phyloP scores from a whole-genome alignment of 1,140 invertebrate genomes.

The Drosophila guanche region DNA sequence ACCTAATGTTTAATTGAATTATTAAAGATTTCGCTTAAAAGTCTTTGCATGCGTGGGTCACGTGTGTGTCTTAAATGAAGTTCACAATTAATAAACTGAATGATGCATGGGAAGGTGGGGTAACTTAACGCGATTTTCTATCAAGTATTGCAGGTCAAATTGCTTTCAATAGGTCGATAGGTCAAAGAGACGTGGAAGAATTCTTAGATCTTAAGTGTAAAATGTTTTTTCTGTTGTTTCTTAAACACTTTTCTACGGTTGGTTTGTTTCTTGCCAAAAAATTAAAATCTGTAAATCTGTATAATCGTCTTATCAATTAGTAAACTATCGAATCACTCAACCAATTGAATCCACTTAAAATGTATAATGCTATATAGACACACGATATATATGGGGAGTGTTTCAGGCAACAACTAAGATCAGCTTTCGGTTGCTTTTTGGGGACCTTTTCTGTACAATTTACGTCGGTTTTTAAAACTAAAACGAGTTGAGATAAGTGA shows the following conservation, averaged over 20 bases:
- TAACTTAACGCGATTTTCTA: slow-evolving; percentile 6
- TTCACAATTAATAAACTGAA: slow-evolving; percentile 13
- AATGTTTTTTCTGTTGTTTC: neutral
- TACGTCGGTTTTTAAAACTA: slow-evolving; percentile 26
- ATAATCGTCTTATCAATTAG: no score
- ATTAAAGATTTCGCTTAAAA: slow-evolving; percentile 19
- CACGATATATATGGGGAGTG: no score
- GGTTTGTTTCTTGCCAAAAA: neutral
- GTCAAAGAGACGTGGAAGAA: neutral
- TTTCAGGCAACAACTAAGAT: no score
- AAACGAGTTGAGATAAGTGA: slow-evolving; percentile 64
- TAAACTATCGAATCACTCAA: no score
- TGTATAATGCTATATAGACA: no score
- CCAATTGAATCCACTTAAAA: no score
- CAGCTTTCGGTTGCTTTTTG: neutral
- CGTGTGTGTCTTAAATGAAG: slow-evolving; percentile 8
- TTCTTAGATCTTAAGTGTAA: neutral
- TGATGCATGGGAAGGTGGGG: slow-evolving; percentile 7
- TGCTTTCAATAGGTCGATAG: slow-evolving; percentile 1
- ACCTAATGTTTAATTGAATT: slow-evolving; percentile 10
- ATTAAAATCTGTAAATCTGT: no score
- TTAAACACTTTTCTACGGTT: neutral
- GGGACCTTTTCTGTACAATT: slow-evolving; percentile 33
- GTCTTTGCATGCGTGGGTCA: slow-evolving; percentile 38
- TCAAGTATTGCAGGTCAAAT: neutral